Evolutionary conservation across 30 jellyfish, hydroid and myxozoan species (phyloP), one percentile per base, ranked within the genome.

Genomic region (Clytia hemisphaerica): DNA sequence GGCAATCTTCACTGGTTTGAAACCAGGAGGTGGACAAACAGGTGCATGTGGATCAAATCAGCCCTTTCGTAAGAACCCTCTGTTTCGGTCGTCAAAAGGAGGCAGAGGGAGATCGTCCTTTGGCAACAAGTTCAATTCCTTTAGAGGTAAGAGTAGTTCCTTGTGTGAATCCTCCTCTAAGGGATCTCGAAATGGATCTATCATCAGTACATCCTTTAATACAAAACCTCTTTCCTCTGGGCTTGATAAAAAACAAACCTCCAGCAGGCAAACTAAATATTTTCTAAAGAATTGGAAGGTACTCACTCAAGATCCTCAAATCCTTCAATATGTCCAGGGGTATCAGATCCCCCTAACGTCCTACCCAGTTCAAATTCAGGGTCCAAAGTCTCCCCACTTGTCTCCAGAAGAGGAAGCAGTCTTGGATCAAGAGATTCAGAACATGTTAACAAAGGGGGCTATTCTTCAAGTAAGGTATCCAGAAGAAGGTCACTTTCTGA

Each of bases 61-160:
- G 66, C 27, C 66, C 66, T 1, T 51, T 51, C 66, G 24, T n/a
- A 51, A 22, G 30, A 24, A 31, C 66, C 65, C 65, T 21, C 28
- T 50, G 65, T 6, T 31, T 14, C 18, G 15, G 10, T 22, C 16
- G 0, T 14, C 1, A 24, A 10, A 12, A 10, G 0, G 66, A 0
- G 66, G 0, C 28, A 51, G 1, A 22, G 1, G 66, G 1, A 22
- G 24, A 51, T 22, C 31, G 0, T 10, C 1, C 15, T 16, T 51
- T 0, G 16, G 16, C 66, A 14, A 14, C 21, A 51, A 1, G 24
- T n/a, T n/a, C n/a, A n/a, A n/a, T n/a, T n/a, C n/a, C n/a, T n/a
- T n/a, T n/a, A 51, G 1, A 51, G 66, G 66, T 0, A 51, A 51
- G 66, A 51, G 30, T 51, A 14, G 31, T 31, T 51, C 28, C 66